Evolutionary conservation across 1,140 invertebrate species (phyloP).

Genomic region (Bombus terrestris): DNA sequence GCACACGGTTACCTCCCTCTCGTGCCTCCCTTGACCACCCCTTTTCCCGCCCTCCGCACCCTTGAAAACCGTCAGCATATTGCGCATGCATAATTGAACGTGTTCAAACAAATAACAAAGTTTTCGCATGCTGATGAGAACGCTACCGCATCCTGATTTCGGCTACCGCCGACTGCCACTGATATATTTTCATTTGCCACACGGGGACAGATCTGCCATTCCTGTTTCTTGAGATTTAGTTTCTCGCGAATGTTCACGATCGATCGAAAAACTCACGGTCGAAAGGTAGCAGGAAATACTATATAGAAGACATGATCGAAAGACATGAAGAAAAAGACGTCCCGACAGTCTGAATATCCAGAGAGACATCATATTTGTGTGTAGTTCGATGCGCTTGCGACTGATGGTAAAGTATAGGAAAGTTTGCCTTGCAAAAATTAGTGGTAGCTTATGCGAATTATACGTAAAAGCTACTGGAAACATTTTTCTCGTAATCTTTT

Average conservation of each 20-base stretch:
- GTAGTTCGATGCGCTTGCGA: background rate
- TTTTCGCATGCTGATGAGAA: constrained; percentile 81
- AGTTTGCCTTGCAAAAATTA: background rate
- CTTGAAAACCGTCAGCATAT: constrained; percentile 75
- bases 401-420: background rate
- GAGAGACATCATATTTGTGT: background rate
- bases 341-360: background rate
- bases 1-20: constrained; percentile 1
- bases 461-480: no score
- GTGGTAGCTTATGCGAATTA: no score
- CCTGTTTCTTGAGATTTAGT: constrained; percentile 22
- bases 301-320: background rate
- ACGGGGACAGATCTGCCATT: constrained; percentile 32
- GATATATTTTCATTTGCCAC: constrained; percentile 80
- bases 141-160: constrained; percentile 72
- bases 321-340: background rate
- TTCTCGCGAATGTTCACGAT: constrained; percentile 7
- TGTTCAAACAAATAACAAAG: constrained; percentile 82
- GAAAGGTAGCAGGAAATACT: background rate
- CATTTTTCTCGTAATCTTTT: no score
- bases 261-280: background rate
- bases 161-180: constrained; percentile 75
- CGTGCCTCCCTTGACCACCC: constrained; percentile 12
- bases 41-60: constrained; percentile 16
- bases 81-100: constrained; percentile 82